phyloP scores from a whole-genome alignment of 2,113 vertebrate genomes.

The Brachyhypopomus occidentalis region DNA sequence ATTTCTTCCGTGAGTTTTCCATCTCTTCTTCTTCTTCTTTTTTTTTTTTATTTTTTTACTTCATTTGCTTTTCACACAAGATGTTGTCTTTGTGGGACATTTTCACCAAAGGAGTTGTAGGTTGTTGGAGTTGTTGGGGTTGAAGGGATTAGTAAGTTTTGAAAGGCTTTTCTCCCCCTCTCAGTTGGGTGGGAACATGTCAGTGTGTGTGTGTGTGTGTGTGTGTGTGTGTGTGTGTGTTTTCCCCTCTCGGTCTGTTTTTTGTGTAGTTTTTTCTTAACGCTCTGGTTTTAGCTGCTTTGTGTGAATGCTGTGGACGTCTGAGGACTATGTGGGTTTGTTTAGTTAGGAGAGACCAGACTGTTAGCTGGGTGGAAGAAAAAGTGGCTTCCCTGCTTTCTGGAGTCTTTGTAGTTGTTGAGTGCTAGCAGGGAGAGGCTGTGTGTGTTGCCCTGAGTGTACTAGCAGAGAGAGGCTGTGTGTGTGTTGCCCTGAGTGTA shows the following conservation, averaged over 20 bases:
- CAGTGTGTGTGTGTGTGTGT: conserved; percentile 7
- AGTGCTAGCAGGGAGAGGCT: conserved; percentile 40
- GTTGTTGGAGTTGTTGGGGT: conserved; percentile 32
- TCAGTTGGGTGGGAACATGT: conserved; percentile 46
- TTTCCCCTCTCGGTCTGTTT: conserved; percentile 1
- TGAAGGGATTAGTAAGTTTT: conserved; percentile 49
- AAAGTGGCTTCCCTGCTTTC: background rate
- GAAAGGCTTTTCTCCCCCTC: conserved; percentile 23
- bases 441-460: conserved; percentile 44
- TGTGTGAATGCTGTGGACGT: background rate
- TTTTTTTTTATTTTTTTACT: background rate
- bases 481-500: too few species aligned
- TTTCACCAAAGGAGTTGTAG: background rate
- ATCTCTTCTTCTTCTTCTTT: background rate
- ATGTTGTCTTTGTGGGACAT: background rate
- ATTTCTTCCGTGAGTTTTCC: conserved; percentile 84
- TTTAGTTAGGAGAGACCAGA: background rate
- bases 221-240: background rate
- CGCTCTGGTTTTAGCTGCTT: too few species aligned
- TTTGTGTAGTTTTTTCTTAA: conserved; percentile 23
- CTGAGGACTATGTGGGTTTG: background rate
- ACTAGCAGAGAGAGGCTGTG: conserved; percentile 48
- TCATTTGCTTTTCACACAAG: background rate
- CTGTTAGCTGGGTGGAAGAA: background rate
- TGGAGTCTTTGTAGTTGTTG: background rate